A percentile compares a stretch with the other conserved stretches of the same genome.
These are phyloP conservation scores for Tringa solitaria DNA, from an alignment of 2,113 vertebrate species.

Conservation along the genomic window DNA sequence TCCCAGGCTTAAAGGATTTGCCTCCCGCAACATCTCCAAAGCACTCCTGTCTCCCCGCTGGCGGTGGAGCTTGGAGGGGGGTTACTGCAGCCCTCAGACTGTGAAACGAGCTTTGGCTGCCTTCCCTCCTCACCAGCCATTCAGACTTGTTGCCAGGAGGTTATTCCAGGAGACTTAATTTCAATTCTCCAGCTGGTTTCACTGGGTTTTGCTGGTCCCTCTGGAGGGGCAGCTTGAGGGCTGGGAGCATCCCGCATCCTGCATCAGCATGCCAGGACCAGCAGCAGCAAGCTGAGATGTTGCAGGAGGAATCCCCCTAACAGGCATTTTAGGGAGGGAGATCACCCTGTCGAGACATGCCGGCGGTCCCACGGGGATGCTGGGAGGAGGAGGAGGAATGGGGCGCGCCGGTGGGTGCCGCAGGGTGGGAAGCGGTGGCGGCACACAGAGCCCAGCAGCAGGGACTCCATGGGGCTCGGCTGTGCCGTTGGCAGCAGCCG, in stretches of 20 bases:
- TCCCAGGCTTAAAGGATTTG: neutral
- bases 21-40: accelerated
- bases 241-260: neutral
- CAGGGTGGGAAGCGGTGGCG: neutral
- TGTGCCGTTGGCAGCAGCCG: neutral
- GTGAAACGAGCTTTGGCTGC: slow-evolving; percentile 17
- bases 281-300: neutral
- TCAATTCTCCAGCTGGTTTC: neutral
- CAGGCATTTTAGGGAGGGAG: neutral
- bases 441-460: accelerated
- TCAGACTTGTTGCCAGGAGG: neutral
- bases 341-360: neutral
- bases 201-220: neutral
- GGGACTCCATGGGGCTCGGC: neutral
- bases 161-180: slow-evolving; percentile 50
- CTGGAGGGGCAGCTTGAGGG: neutral
- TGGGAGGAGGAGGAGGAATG: neutral
- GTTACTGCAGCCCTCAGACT: neutral
- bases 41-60: neutral
- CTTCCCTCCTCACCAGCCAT: neutral
- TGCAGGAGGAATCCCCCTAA: neutral
- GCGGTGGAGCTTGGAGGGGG: neutral
- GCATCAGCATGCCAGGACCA: neutral
- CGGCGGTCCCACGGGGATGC: neutral
- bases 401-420: neutral